Evolutionary conservation across 2,797 vertebrate species (phyloP).

Genomic region (Schizopygopsis pylzovi): DNA sequence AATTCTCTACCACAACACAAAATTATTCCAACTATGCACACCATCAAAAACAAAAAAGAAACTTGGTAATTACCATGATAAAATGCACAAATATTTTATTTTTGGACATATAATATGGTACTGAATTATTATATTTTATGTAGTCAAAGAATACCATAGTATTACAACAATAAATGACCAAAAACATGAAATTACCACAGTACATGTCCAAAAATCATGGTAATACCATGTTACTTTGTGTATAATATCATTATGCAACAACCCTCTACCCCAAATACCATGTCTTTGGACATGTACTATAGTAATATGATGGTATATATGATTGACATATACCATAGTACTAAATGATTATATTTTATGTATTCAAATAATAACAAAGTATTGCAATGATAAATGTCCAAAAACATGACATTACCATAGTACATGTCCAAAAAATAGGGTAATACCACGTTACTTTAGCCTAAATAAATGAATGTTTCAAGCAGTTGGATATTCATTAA

Average conservation of each 20-base stretch:
- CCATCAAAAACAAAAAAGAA: background rate
- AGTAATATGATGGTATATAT: background rate
- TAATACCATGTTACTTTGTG: background rate
- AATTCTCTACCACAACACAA: slow-evolving; percentile 34
- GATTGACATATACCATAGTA: background rate
- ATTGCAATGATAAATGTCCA: slow-evolving; percentile 2
- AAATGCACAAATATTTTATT: background rate
- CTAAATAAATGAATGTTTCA: background rate
- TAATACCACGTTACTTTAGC: background rate
- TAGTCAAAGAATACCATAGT: background rate
- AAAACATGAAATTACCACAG: background rate
- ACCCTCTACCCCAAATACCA: slow-evolving; percentile 19
- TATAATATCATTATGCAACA: background rate
- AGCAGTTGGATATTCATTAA: slow-evolving; percentile 15
- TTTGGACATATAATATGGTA: background rate
- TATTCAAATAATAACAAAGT: background rate
- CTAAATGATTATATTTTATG: background rate
- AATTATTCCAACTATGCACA: background rate
- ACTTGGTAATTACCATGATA: background rate
- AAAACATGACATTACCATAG: background rate
- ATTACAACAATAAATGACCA: background rate
- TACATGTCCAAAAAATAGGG: background rate
- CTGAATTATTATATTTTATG: background rate
- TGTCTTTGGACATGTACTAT: background rate
- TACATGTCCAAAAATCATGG: background rate